phyloP scores from a whole-genome alignment of 2,113 vertebrate genomes.

The Plestiodon gilberti region DNA sequence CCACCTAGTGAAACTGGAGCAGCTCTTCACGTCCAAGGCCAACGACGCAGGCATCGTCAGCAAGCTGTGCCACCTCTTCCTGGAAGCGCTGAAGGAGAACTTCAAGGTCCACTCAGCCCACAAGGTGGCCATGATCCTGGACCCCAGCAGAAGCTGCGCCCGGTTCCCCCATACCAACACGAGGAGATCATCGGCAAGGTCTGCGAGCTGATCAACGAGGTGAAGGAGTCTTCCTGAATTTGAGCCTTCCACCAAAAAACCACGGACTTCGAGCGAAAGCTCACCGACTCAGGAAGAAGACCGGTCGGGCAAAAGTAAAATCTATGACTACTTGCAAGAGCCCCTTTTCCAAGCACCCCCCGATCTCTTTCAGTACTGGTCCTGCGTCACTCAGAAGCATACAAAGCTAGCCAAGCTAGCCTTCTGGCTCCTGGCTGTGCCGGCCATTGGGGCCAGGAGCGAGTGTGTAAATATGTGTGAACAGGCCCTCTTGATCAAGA shows the following conservation, averaged over 20 bases:
- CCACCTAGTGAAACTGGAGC: conserved; percentile 96
- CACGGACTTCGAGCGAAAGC: conserved; percentile 78
- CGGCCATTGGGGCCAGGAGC: conserved; percentile 90
- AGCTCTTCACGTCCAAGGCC: conserved; percentile 98
- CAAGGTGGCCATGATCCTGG: conserved; percentile 97
- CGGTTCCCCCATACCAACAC: conserved; percentile 93
- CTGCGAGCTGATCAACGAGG: conserved; percentile 90
- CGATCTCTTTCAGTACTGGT: conserved; percentile 98
- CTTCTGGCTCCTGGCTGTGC: conserved; percentile 96
- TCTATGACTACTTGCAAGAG: conserved; percentile 85
- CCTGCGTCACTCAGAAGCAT: conserved; percentile 93
- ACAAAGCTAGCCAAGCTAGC: conserved; percentile 92
- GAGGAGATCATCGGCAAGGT: conserved; percentile 96
- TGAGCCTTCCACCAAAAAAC: conserved; percentile 86
- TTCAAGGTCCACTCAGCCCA: conserved; percentile 96
- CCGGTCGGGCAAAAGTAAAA: conserved; percentile 88
- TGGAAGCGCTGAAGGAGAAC: conserved; percentile 97
- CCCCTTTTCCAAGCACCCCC: conserved; percentile 86
- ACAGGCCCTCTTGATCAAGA: conserved; percentile 93
- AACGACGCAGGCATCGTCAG: conserved; percentile 92
- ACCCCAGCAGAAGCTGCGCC: conserved; percentile 95
- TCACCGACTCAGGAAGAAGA: conserved; percentile 79
- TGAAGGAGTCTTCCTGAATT: conserved; percentile 85
- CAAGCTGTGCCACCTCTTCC: conserved; percentile 97
- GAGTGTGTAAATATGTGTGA: conserved; percentile 94